Percentiles rank a stretch among this genome's conserved stretches.
Conservation (phyloP, 1,140 invertebrate genomes). For the Drosophila bocki region DNA sequence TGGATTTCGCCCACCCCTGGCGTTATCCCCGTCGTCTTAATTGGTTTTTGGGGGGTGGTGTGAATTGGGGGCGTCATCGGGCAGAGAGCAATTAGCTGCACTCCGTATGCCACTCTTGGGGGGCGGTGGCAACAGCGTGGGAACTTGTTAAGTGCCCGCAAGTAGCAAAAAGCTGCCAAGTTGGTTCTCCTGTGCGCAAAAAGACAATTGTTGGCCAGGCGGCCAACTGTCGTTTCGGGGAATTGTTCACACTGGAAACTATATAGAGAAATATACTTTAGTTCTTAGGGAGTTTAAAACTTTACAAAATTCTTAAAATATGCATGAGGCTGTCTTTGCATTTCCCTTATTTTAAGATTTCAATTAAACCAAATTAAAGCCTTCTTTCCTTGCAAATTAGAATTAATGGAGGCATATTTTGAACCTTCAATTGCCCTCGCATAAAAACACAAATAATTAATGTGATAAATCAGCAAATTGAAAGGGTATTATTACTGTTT, state of each 20-base stretch:
- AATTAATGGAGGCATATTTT: background rate
- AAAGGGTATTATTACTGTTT: constrained; percentile 28
- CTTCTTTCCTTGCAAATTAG: background rate
- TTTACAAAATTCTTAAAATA: background rate
- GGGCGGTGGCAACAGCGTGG: constrained; percentile 7
- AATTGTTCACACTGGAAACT: constrained; percentile 9
- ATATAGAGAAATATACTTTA: background rate
- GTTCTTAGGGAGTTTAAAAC: background rate
- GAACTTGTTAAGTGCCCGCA: constrained; percentile 71
- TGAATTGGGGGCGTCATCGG: constrained; percentile 35
- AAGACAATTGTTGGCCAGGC: constrained; percentile 45
- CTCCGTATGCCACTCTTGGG: constrained; percentile 39
- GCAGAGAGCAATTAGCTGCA: constrained; percentile 72
- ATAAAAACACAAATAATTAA: constrained; percentile 23
- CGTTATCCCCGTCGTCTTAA: constrained; percentile 57
- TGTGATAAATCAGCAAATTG: constrained; percentile 31
- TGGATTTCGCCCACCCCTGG: constrained; percentile 20
- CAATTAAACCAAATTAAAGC: background rate
- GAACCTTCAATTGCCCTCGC: background rate
- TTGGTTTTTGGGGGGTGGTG: constrained; percentile 70
- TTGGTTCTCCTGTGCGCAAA: constrained; percentile 25
- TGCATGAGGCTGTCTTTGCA: background rate
- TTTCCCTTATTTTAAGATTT: background rate
- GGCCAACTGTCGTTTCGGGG: constrained; percentile 28
- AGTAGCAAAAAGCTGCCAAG: constrained; percentile 62